These are phyloP conservation scores for Dromas ardeola DNA, from an alignment of 2,113 vertebrate species.

Conservation along the genomic window DNA sequence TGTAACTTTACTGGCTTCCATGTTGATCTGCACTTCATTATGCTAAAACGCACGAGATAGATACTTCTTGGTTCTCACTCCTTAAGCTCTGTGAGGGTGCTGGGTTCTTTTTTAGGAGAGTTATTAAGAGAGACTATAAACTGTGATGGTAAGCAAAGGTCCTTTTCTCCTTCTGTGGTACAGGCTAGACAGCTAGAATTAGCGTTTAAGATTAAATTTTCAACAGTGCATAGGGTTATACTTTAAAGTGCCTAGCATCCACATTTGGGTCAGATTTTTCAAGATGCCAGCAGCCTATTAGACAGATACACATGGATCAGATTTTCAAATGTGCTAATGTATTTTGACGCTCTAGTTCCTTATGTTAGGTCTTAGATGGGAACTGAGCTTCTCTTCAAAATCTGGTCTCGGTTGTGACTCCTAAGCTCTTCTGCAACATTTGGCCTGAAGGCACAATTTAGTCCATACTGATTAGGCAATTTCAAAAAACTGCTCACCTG, in stretches of 20 bases:
- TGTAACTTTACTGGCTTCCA: neutral
- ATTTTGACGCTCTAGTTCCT: neutral
- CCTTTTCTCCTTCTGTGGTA: neutral
- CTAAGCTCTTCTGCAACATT: neutral
- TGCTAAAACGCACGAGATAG: neutral
- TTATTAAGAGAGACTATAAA: neutral
- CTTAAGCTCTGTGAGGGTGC: neutral
- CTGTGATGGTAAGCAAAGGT: neutral
- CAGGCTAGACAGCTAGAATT: neutral
- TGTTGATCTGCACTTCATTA: neutral
- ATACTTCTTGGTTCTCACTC: neutral
- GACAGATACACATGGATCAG: neutral
- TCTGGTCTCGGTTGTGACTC: neutral
- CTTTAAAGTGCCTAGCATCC: neutral
- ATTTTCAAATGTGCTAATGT: neutral
- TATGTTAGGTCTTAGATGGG: neutral
- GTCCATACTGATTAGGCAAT: conserved; percentile 26
- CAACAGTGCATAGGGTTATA: neutral
- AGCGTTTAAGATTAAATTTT: neutral
- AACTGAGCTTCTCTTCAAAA: neutral
- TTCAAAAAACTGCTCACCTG: conserved; percentile 50
- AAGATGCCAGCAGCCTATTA: neutral
- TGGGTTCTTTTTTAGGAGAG: neutral
- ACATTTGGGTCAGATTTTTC: conserved; percentile 25
- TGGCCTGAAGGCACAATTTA: neutral